Conservation (phyloP, 1,140 invertebrate genomes). For the Sarcophaga bullata region DNA sequence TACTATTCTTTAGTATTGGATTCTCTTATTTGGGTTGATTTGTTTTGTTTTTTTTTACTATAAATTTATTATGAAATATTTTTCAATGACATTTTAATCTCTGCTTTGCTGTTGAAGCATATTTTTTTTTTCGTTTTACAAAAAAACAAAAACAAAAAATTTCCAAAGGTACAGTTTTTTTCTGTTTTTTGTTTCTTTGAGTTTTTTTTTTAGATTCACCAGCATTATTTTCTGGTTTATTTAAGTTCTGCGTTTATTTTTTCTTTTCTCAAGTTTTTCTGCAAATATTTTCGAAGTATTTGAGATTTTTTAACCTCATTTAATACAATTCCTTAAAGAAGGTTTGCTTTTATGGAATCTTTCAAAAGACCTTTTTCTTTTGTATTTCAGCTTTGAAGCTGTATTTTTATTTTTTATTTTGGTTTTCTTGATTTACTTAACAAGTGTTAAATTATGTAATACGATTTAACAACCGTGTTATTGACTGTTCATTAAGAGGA, state of each 20-base stretch:
- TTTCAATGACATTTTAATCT: slow-evolving; percentile 36
- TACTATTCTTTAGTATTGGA: not conserved
- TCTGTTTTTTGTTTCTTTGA: not conserved
- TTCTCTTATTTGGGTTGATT: slow-evolving; percentile 6
- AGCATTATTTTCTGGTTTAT: not conserved
- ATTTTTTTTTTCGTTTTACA: no score
- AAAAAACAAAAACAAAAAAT: no score
- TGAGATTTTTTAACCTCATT: not conserved
- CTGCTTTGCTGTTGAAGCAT: not conserved
- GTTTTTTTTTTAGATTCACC: not conserved
- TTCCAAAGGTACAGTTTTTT: not conserved
- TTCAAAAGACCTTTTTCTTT: no score
- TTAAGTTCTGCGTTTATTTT: not conserved
- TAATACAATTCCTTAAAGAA: not conserved
- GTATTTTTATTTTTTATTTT: no score
- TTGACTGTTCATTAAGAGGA: not conserved
- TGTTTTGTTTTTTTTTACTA: not conserved
- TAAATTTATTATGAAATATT: slow-evolving; percentile 41
- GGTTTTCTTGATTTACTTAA: not conserved
- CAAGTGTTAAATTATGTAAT: slow-evolving; percentile 36
- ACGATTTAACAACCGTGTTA: not conserved
- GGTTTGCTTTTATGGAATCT: not conserved
- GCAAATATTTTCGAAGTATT: not conserved
- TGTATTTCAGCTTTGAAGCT: no score
- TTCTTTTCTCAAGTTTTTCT: not conserved